Conservation (phyloP, 64 coral and sea anemone genomes). For the Montipora efflorescens region DNA sequence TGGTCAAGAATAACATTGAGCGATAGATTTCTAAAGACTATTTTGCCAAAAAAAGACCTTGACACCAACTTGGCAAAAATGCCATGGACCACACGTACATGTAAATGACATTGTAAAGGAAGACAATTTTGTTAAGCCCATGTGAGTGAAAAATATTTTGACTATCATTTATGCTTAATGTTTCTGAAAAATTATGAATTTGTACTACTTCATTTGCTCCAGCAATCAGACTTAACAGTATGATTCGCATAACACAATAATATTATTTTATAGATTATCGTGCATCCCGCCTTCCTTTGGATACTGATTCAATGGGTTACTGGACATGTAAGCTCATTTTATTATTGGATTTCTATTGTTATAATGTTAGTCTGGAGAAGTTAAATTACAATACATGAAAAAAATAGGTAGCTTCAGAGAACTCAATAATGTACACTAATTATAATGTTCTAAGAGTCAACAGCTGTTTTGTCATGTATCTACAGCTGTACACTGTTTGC, state of each 20-base stretch:
- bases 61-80: conserved; percentile 2
- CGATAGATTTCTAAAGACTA: conserved; percentile 9
- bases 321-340: conserved; percentile 13
- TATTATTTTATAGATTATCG: neutral
- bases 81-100: conserved; percentile 53
- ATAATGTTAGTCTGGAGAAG: neutral
- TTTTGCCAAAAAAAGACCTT: conserved; percentile 9
- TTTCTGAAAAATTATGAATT: conserved; percentile 9
- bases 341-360: conserved; percentile 4
- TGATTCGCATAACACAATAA: conserved; percentile 10
- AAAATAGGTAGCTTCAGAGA: conserved; percentile 1
- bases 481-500: conserved; percentile 8
- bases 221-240: conserved; percentile 5
- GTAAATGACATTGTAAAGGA: conserved; percentile 16
- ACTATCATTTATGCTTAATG: neutral
- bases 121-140: neutral
- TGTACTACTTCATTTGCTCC: conserved; percentile 20
- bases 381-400: neutral
- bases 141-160: neutral
- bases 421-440: neutral
- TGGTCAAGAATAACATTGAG: conserved; percentile 52
- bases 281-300: neutral
- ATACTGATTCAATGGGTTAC: conserved; percentile 8
- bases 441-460: conserved; percentile 6
- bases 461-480: conserved; percentile 20